phyloP scores from a whole-genome alignment of 2,797 vertebrate genomes.

The Paedocypris micromegethes region DNA sequence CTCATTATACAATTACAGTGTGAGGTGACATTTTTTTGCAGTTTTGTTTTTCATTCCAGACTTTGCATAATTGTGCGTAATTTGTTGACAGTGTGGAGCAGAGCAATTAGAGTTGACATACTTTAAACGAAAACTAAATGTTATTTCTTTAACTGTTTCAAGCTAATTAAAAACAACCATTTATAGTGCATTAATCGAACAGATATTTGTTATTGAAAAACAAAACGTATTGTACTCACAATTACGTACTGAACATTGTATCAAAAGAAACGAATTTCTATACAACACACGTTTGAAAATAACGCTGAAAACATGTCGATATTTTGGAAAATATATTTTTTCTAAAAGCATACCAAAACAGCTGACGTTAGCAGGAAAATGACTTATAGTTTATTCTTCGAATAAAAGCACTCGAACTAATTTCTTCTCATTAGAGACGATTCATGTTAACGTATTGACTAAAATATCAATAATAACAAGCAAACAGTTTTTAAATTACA shows the following conservation, averaged over 20 bases:
- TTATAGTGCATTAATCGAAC: too few relatives aligned
- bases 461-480: background rate
- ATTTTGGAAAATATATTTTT: conserved; percentile 1
- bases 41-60: too few relatives aligned
- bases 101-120: conserved; percentile 1
- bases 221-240: too few relatives aligned
- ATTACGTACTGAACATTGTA: too few relatives aligned
- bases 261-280: too few relatives aligned
- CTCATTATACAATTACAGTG: too few relatives aligned
- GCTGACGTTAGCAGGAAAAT: conserved; percentile 10
- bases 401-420: background rate
- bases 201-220: too few relatives aligned
- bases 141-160: too few relatives aligned
- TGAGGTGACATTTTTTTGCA: conserved; percentile 48
- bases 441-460: background rate
- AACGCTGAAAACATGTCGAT: background rate
- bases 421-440: background rate
- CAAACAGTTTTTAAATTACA: background rate
- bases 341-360: conserved; percentile 3
- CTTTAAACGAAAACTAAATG: too few relatives aligned
- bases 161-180: too few relatives aligned
- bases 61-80: too few relatives aligned
- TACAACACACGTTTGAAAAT: background rate
- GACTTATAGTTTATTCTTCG: background rate
- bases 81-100: background rate